These are phyloP conservation scores for Heterodera carotae DNA, from an alignment of 1,140 invertebrate species.

Conservation along the genomic window DNA sequence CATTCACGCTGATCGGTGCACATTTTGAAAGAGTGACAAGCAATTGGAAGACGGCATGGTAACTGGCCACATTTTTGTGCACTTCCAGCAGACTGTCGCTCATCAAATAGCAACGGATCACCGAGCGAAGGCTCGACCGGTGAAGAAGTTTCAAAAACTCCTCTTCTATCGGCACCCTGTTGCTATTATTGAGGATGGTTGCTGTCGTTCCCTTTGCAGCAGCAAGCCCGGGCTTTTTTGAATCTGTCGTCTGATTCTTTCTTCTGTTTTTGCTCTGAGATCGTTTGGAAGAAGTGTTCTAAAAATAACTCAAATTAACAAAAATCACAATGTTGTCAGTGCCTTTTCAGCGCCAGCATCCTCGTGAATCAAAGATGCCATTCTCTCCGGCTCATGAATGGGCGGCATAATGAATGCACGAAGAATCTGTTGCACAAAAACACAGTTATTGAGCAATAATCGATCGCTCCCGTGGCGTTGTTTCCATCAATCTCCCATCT, in stretches of 20 bases:
- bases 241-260: slow-evolving; percentile 6
- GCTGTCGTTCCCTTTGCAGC: neutral
- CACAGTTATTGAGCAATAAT: neutral
- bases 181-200: neutral
- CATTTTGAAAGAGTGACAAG: slow-evolving; percentile 13
- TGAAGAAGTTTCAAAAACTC: slow-evolving; percentile 20
- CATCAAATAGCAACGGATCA: slow-evolving; percentile 25
- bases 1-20: slow-evolving; percentile 4
- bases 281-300: too few species aligned
- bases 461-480: too few species aligned
- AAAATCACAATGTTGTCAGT: too few species aligned
- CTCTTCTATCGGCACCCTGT: neutral
- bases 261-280: neutral
- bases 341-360: too few species aligned
- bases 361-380: too few species aligned
- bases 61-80: slow-evolving; percentile 14
- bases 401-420: slow-evolving; percentile 15
- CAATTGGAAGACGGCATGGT: slow-evolving; percentile 27
- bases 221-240: neutral
- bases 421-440: slow-evolving; percentile 11
- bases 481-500: slow-evolving; percentile 14
- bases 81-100: slow-evolving; percentile 32
- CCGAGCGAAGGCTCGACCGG: slow-evolving; percentile 21
- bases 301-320: too few species aligned
- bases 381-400: neutral